These are phyloP conservation scores for Boulengeromyrus knoepffleri DNA, from an alignment of 2,113 vertebrate species.

Conservation along the genomic window DNA sequence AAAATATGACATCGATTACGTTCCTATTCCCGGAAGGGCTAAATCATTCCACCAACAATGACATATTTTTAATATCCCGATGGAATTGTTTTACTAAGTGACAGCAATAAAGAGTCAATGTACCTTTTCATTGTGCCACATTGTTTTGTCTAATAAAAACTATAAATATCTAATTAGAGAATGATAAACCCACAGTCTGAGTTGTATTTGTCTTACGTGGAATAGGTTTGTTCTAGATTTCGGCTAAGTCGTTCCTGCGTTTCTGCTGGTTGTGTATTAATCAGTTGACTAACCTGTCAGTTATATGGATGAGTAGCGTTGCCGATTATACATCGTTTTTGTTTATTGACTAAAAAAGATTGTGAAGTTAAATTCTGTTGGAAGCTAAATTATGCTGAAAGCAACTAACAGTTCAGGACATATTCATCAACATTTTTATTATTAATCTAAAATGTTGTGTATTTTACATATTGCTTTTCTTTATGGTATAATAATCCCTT, in stretches of 20 bases:
- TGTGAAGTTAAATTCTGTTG: background rate
- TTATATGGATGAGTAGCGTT: background rate
- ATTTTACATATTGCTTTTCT: background rate
- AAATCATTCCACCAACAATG: background rate
- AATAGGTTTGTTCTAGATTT: background rate
- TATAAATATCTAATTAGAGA: background rate
- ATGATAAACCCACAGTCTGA: background rate
- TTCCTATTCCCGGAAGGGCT: background rate
- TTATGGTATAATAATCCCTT: background rate
- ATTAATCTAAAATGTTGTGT: background rate
- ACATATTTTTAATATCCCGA: slow-evolving; percentile 8
- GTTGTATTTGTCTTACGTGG: background rate
- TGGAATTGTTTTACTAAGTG: slow-evolving; percentile 1
- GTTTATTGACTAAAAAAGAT: background rate
- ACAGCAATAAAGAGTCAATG: background rate
- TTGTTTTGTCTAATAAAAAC: background rate
- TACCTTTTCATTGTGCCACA: background rate
- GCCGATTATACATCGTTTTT: background rate
- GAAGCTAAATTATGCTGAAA: background rate
- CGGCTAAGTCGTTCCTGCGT: background rate
- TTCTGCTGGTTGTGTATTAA: background rate
- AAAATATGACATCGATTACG: slow-evolving; percentile 1
- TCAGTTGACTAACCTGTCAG: background rate
- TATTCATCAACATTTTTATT: background rate
- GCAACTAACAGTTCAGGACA: background rate